A percentile compares a stretch with the other conserved stretches of the same genome.
These are phyloP conservation scores for Colletes gigas DNA, from an alignment of 1,140 invertebrate genomes.

Conservation along the genomic window DNA sequence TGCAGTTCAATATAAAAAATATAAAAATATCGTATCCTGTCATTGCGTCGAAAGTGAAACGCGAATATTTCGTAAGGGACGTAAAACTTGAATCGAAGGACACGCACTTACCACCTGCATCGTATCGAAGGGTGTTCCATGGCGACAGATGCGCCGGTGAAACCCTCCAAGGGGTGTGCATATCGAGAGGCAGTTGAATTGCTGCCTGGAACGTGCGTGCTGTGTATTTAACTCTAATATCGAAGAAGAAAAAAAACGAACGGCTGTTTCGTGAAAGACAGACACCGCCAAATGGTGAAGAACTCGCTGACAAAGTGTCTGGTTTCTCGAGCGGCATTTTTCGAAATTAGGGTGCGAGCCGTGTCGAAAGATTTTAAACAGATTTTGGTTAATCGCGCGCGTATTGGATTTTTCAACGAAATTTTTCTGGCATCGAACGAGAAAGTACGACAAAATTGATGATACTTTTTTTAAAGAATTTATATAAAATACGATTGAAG, in stretches of 20 bases:
- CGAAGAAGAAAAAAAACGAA: neutral
- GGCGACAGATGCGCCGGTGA: constrained; percentile 67
- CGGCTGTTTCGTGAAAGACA: constrained; percentile 9
- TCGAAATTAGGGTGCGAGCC: neutral
- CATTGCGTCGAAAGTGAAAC: constrained; percentile 9
- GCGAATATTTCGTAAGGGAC: neutral
- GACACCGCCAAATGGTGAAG: constrained; percentile 12
- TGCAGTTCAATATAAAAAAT: neutral
- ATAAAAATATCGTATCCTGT: neutral
- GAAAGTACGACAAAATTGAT: neutral
- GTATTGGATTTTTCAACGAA: neutral
- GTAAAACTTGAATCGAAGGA: constrained; percentile 19
- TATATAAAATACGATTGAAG: no score
- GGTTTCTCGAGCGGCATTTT: constrained; percentile 24
- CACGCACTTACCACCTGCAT: constrained; percentile 62
- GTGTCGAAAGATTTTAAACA: neutral
- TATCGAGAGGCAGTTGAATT: constrained; percentile 60
- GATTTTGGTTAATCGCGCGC: neutral
- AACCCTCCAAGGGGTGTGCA: constrained; percentile 61
- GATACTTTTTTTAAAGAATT: neutral
- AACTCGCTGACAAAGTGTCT: neutral
- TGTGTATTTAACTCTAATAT: constrained; percentile 26
- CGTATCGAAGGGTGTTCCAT: constrained; percentile 60
- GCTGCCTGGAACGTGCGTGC: constrained; percentile 49
- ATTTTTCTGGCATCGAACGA: neutral